phyloP scores from a whole-genome alignment of 2,113 vertebrate species.

The Toxotes jaculatrix region DNA sequence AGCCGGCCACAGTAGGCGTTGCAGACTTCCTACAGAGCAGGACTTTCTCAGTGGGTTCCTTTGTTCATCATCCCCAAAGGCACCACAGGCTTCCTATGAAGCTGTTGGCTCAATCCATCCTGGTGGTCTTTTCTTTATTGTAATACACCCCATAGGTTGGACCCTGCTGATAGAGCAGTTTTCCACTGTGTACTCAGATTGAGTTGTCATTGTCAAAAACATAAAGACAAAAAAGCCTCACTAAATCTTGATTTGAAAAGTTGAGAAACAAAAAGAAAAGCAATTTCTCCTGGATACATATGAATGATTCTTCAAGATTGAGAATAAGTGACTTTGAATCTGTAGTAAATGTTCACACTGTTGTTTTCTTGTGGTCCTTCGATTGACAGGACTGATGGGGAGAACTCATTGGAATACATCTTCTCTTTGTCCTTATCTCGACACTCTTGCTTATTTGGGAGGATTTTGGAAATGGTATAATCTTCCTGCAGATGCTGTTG shows the following conservation, averaged over 20 bases:
- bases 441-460: conserved; percentile 49
- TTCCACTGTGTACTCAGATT: conserved; percentile 43
- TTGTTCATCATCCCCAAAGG: conserved; percentile 69
- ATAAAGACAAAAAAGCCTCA: background rate
- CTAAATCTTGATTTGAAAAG: conserved; percentile 35
- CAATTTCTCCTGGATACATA: conserved; percentile 11
- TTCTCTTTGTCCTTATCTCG: conserved; percentile 52
- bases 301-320: background rate
- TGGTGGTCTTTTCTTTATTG: conserved; percentile 73
- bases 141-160: conserved; percentile 57
- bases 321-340: background rate
- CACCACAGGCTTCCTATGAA: conserved; percentile 72
- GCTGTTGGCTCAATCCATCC: conserved; percentile 67
- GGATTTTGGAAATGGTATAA: conserved; percentile 47
- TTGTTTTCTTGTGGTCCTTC: conserved; percentile 16
- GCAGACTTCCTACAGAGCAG: conserved; percentile 67
- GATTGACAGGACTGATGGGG: conserved; percentile 22
- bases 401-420: conserved; percentile 28
- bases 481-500: conserved; percentile 28
- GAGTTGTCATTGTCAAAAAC: conserved; percentile 57
- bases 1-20: conserved; percentile 53
- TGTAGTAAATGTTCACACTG: conserved; percentile 1
- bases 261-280: conserved; percentile 15
- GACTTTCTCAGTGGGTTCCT: conserved; percentile 68
- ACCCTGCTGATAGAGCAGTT: conserved; percentile 57